Evolutionary conservation across 2,797 vertebrate genomes (phyloP), one percentile per base, ranked within the genome.

Genomic region (Limosa lapponica): DNA sequence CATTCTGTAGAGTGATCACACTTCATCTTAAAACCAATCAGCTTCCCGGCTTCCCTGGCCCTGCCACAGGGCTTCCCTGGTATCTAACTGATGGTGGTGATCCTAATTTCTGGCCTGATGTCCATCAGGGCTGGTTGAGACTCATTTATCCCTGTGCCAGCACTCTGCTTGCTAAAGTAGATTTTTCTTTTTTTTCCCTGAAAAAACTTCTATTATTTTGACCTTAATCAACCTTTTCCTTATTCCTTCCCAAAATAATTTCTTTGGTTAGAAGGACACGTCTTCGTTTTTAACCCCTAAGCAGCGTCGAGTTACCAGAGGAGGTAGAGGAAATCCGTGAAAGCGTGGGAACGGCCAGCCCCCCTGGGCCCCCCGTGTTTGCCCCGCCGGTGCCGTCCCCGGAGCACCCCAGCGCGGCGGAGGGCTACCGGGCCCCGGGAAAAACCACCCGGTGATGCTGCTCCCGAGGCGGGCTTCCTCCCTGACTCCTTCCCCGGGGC

Each of bases 331-430:
- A 25, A 22, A 7, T 8, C 12, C 1, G 20, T 11, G 20, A 12
- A 25, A 55, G 54, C 3, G 2, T 10, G 13, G n/a, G 24, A 48
- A n/a, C 0, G 55, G 64, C 15, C 12, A 12, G 8, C 64, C 1
- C 16, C 46, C 16, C 55, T 13, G 22, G 23, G 22, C 1, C 4
- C 5, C 7, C 32, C n/a, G 51, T 32, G 30, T 54, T 18, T 54
- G 30, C 4, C 16, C 72, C 2, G 11, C 6, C 6, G 16, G 34
- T 6, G 48, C 48, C 61, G 4, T 2, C 44, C 44, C 34, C 32
- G 5, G 32, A 6, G 25, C 25, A 30, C 0, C 25, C 5, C 1
- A 3, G 43, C 0, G 9, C 3, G 30, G 30, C 3, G 7, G 7
- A 3, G 39, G 9, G n/a, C 23, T 9, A 2, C 1, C 22, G 20